These are phyloP conservation scores for Columba livia DNA, from an alignment of 2,113 vertebrate genomes.

Conservation along the genomic window DNA sequence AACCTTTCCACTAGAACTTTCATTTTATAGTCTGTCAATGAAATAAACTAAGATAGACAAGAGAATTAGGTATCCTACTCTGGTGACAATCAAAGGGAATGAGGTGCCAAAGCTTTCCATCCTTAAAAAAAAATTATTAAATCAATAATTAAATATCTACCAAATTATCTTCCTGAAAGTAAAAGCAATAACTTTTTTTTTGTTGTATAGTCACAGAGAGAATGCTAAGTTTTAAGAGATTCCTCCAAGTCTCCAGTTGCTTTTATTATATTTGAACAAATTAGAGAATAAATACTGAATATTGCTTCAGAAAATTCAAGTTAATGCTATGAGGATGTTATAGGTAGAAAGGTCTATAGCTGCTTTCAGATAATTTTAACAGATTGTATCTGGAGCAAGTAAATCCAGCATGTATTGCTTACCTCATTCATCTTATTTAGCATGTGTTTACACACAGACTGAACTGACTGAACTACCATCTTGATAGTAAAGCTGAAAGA, in stretches of 20 bases:
- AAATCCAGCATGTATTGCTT: background rate
- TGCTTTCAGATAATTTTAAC: background rate
- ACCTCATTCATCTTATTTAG: background rate
- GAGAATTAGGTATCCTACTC: background rate
- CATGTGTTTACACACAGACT: background rate
- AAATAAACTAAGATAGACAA: background rate
- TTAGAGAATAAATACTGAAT: background rate
- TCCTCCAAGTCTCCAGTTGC: background rate
- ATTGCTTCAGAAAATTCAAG: background rate
- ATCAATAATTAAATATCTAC: background rate
- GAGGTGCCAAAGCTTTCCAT: background rate
- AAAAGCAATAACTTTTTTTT: background rate
- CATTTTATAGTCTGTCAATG: background rate
- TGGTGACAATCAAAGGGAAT: background rate
- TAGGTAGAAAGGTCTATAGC: background rate
- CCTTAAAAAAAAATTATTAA: background rate
- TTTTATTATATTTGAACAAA: background rate
- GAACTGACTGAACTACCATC: background rate
- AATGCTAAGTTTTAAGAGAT: background rate
- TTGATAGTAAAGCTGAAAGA: background rate
- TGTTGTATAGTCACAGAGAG: background rate
- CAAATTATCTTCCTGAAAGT: background rate
- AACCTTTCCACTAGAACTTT: background rate
- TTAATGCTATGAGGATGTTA: background rate
- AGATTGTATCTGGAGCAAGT: background rate